Evolutionary conservation across 2,797 vertebrate genomes (phyloP).

Genomic region (Lutjanus campechanus): DNA sequence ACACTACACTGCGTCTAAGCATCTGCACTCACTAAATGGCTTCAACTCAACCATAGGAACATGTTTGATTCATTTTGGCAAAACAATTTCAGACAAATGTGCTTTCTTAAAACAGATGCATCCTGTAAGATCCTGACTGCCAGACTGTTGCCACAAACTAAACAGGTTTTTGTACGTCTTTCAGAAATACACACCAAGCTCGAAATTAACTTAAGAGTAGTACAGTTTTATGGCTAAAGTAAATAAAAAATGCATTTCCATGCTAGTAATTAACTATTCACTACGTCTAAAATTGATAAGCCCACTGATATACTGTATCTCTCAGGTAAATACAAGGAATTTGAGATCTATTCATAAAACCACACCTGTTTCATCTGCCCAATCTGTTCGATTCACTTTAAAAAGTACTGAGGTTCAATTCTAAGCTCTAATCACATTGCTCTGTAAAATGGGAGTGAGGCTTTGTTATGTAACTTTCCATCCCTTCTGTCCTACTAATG

Average conservation of each 20-base stretch:
- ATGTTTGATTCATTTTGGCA: not conserved
- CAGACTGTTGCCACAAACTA: not conserved
- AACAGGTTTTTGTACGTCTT: not conserved
- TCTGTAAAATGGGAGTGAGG: slow-evolving; percentile 12
- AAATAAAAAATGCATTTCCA: not conserved
- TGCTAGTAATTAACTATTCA: not conserved
- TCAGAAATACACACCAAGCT: not conserved
- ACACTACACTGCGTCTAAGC: not conserved
- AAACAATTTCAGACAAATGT: not conserved
- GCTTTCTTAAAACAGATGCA: not conserved
- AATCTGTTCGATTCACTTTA: not conserved
- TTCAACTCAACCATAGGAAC: not conserved
- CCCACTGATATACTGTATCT: not conserved
- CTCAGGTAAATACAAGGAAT: not conserved
- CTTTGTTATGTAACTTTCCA: slow-evolving; percentile 32
- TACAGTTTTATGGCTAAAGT: not conserved
- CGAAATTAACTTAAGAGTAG: not conserved
- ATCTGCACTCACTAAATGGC: not conserved
- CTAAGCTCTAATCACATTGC: slow-evolving; percentile 10
- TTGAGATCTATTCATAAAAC: not conserved
- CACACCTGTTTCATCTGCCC: not conserved
- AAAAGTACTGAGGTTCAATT: slow-evolving; percentile 6
- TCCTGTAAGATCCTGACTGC: not conserved
- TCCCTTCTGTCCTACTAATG: slow-evolving; percentile 25
- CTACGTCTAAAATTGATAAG: not conserved